Evolutionary conservation across 1,140 invertebrate genomes (phyloP).

Genomic region (Amyelois transitella): DNA sequence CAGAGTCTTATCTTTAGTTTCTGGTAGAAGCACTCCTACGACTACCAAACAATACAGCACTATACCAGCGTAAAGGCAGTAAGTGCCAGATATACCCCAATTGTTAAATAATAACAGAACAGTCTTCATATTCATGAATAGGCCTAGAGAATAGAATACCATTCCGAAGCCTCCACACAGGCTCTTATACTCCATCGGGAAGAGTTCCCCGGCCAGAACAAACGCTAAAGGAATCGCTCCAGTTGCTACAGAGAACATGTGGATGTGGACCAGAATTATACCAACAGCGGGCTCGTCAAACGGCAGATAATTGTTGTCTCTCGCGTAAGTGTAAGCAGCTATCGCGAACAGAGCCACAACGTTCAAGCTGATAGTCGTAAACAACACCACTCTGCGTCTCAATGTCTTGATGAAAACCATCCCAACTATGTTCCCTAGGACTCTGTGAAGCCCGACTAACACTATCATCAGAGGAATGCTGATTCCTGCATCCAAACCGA

Average conservation of each 20-base stretch:
- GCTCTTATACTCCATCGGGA: slow-evolving; percentile 15
- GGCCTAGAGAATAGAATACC: neutral
- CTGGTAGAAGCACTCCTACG: slow-evolving; percentile 29
- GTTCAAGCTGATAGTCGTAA: slow-evolving; percentile 7
- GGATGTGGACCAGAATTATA: slow-evolving; percentile 11
- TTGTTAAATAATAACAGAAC: neutral
- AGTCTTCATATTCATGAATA: neutral
- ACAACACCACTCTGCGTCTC: slow-evolving; percentile 11
- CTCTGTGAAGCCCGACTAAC: slow-evolving; percentile 21
- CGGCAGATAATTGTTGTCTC: neutral
- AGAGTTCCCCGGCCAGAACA: slow-evolving; percentile 17
- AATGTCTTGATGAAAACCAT: slow-evolving; percentile 11
- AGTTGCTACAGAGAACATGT: slow-evolving; percentile 11
- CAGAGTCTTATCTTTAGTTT: slow-evolving; percentile 34
- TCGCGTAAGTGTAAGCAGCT: slow-evolving; percentile 8
- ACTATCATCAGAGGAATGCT: slow-evolving; percentile 8
- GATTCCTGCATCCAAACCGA: slow-evolving; percentile 14
- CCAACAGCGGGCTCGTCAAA: slow-evolving; percentile 14
- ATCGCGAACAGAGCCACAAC: slow-evolving; percentile 6
- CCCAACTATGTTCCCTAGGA: neutral
- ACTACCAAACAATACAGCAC: slow-evolving; percentile 1
- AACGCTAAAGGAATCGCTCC: neutral
- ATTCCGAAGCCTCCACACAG: slow-evolving; percentile 1
- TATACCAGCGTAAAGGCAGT: neutral
- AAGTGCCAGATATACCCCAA: neutral